These are phyloP conservation scores for Caenorhabditis macrosperma DNA, from an alignment of 2,888 invertebrate species.

Conservation along the genomic window DNA sequence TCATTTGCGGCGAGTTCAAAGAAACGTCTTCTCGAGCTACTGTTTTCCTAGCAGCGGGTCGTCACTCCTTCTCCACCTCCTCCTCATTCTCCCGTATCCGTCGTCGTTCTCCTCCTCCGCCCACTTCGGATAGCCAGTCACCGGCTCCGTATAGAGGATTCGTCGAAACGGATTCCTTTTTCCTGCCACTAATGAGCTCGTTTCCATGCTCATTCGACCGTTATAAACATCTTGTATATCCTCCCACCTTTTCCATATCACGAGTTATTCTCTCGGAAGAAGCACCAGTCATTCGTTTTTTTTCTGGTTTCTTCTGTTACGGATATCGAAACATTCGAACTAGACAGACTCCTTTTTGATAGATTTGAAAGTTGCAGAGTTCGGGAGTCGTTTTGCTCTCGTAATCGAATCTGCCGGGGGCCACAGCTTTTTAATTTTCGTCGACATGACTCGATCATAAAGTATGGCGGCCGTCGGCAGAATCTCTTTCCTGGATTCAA, in stretches of 20 bases:
- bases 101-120: neutral
- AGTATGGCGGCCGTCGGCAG: slow-evolving; percentile 11
- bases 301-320: neutral
- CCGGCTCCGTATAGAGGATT: slow-evolving; percentile 29
- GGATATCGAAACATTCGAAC: neutral
- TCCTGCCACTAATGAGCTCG: slow-evolving; percentile 51
- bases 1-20: slow-evolving; percentile 41
- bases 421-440: slow-evolving; percentile 33
- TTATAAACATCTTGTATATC: slow-evolving; percentile 37
- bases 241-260: slow-evolving; percentile 31
- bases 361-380: slow-evolving; percentile 34
- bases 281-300: neutral
- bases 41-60: neutral
- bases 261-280: slow-evolving; percentile 5
- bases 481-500: slow-evolving; percentile 30
- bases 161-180: slow-evolving; percentile 48
- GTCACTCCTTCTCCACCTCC: neutral
- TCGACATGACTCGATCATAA: slow-evolving; percentile 23
- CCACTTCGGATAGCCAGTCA: slow-evolving; percentile 20
- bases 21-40: slow-evolving; percentile 14
- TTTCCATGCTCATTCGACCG: slow-evolving; percentile 46
- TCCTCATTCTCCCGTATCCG: neutral
- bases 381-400: slow-evolving; percentile 22
- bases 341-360: slow-evolving; percentile 6
- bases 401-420: slow-evolving; percentile 41